Conservation (phyloP, 2,797 vertebrate species). For the Chromobotia macracanthus region DNA sequence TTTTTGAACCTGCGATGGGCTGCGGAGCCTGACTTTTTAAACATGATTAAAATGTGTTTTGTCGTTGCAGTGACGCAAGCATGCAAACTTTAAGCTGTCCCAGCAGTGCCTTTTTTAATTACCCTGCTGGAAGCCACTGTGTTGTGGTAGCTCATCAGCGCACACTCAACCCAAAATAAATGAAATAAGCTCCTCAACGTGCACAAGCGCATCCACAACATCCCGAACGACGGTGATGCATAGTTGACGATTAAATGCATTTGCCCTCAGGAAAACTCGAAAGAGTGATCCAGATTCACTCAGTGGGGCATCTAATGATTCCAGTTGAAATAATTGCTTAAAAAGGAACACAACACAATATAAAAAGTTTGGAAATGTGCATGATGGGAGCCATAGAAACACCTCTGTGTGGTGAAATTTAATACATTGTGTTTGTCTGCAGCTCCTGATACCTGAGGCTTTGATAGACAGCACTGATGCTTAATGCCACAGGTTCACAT, state of each 20-base stretch:
- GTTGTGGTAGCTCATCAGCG: slow-evolving; percentile 29
- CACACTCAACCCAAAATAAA: slow-evolving; percentile 27
- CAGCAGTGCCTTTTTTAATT: slow-evolving; percentile 71
- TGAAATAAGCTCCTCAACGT: slow-evolving; percentile 30
- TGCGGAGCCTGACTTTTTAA: slow-evolving; percentile 66
- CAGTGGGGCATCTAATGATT: slow-evolving; percentile 41
- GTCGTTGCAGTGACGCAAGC: slow-evolving; percentile 47
- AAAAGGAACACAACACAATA: not conserved
- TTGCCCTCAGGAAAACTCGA: slow-evolving; percentile 36
- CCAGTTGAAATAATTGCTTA: slow-evolving; percentile 53
- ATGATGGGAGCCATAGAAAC: not conserved
- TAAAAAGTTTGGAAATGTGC: slow-evolving; percentile 6
- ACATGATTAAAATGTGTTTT: slow-evolving; percentile 75
- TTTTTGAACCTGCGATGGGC: slow-evolving; percentile 68
- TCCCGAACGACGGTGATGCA: not conserved
- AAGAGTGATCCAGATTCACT: slow-evolving; percentile 27
- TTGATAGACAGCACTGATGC: slow-evolving; percentile 34
- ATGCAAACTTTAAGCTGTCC: slow-evolving; percentile 63
- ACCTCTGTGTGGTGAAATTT: slow-evolving; percentile 58
- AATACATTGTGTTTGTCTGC: slow-evolving; percentile 50
- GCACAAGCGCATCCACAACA: not conserved
- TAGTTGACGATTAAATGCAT: slow-evolving; percentile 17
- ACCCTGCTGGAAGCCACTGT: slow-evolving; percentile 51
- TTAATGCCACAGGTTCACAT: slow-evolving; percentile 17
- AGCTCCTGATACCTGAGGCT: slow-evolving; percentile 47